Conservation (phyloP, 1,140 invertebrate species). For the Listronotus oregonensis region DNA sequence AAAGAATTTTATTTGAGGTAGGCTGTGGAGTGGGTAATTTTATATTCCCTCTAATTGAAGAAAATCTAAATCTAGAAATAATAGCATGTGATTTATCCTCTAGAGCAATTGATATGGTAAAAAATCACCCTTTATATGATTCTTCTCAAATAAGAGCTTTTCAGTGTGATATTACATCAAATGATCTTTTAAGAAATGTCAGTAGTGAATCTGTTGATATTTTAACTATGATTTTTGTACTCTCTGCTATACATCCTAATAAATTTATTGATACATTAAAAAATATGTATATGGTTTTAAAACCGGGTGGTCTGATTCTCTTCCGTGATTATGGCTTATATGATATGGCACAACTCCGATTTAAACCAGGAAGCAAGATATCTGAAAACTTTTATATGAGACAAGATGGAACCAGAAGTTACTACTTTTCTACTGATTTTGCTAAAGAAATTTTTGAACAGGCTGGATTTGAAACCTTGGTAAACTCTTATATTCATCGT, state of each 20-base stretch:
- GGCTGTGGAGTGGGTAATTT: slow-evolving; percentile 98
- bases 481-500: slow-evolving; percentile 79
- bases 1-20: slow-evolving; percentile 75
- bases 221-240: slow-evolving; percentile 92
- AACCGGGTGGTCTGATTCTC: slow-evolving; percentile 81
- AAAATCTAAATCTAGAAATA: slow-evolving; percentile 73
- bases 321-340: slow-evolving; percentile 98
- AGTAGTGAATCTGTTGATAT: slow-evolving; percentile 71
- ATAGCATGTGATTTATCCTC: slow-evolving; percentile 95
- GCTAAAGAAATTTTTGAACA: slow-evolving; percentile 65
- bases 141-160: slow-evolving; percentile 74
- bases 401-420: slow-evolving; percentile 94
- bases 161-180: slow-evolving; percentile 70
- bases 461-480: slow-evolving; percentile 71
- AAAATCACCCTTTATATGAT: slow-evolving; percentile 69
- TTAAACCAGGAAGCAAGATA: slow-evolving; percentile 91
- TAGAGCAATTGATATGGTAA: slow-evolving; percentile 86
- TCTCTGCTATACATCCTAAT: slow-evolving; percentile 89
- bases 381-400: slow-evolving; percentile 94
- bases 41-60: slow-evolving; percentile 89
- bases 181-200: slow-evolving; percentile 65
- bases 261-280: slow-evolving; percentile 75
- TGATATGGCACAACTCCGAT: slow-evolving; percentile 95
- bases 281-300: slow-evolving; percentile 74
- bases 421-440: slow-evolving; percentile 79